These are phyloP conservation scores for Drosophila austrosaltans DNA, from an alignment of 2,888 invertebrate genomes.

Conservation along the genomic window DNA sequence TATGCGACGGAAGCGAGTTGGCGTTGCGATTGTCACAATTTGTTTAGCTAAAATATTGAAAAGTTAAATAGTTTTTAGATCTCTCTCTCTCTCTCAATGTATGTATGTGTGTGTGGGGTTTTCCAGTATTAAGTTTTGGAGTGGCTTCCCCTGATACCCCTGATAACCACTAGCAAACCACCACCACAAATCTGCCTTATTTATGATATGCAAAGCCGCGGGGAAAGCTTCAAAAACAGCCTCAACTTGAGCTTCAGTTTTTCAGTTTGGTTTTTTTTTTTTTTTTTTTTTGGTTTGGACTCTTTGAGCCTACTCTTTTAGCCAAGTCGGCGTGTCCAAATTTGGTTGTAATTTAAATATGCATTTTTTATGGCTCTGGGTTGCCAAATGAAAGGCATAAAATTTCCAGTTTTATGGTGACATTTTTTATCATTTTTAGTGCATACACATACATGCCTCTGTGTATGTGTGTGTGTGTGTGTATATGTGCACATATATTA, in stretches of 20 bases:
- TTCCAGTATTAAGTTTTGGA: slow-evolving; percentile 3
- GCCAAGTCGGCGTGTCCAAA: slow-evolving; percentile 43
- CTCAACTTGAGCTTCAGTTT: slow-evolving; percentile 28
- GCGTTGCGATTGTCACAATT: slow-evolving; percentile 62
- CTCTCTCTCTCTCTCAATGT: not conserved
- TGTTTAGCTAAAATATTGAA: slow-evolving; percentile 56
- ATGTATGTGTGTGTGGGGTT: slow-evolving; percentile 35
- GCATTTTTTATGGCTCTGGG: slow-evolving; percentile 54
- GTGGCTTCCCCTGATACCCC: slow-evolving; percentile 21
- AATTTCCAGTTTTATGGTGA: slow-evolving; percentile 24
- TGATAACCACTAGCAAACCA: not conserved
- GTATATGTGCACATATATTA: not conserved
- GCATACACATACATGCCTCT: slow-evolving; percentile 13
- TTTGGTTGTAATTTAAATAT: slow-evolving; percentile 64
- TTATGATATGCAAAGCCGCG: slow-evolving; percentile 57
- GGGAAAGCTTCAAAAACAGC: slow-evolving; percentile 51
- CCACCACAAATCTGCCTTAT: slow-evolving; percentile 20
- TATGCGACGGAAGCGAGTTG: slow-evolving; percentile 64
- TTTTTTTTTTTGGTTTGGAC: slow-evolving; percentile 17
- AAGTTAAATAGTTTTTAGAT: slow-evolving; percentile 52
- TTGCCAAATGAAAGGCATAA: slow-evolving; percentile 19
- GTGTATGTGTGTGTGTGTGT: not conserved
- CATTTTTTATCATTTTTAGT: slow-evolving; percentile 13
- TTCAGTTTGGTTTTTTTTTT: slow-evolving; percentile 10
- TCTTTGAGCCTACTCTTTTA: slow-evolving; percentile 50